Percentiles rank a stretch among this genome's conserved stretches.
phyloP scores from a whole-genome alignment of 2,888 invertebrate genomes.

The Chymomyza procnemis region DNA sequence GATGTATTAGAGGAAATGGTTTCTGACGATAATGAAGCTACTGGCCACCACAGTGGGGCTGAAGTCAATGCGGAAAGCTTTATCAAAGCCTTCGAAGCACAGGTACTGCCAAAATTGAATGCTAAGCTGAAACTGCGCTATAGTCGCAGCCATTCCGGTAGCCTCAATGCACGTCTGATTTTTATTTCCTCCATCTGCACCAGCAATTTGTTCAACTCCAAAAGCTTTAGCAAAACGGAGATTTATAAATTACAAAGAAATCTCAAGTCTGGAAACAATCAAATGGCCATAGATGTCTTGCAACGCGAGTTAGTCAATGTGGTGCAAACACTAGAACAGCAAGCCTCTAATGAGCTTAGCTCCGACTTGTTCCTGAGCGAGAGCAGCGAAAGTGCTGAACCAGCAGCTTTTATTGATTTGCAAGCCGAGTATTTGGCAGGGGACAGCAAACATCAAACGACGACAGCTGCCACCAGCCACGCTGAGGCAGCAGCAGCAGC shows the following conservation, averaged over 20 bases:
- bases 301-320: constrained; percentile 72
- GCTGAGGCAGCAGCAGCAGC: constrained; percentile 31
- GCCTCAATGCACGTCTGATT: constrained; percentile 54
- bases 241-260: constrained; percentile 72
- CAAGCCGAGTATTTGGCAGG: constrained; percentile 21
- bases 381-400: constrained; percentile 40
- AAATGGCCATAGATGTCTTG: constrained; percentile 71
- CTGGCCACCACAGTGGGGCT: constrained; percentile 48
- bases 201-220: constrained; percentile 56
- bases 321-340: constrained; percentile 59
- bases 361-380: neutral
- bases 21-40: constrained; percentile 11
- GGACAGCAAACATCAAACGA: neutral
- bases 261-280: constrained; percentile 67
- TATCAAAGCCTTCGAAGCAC: constrained; percentile 73
- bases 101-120: constrained; percentile 69
- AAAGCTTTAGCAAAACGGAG: constrained; percentile 62
- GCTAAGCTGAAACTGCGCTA: constrained; percentile 59
- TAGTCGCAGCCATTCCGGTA: constrained; percentile 57
- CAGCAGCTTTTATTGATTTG: constrained; percentile 27
- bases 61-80: constrained; percentile 67
- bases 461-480: neutral
- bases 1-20: constrained; percentile 32
- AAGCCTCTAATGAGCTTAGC: constrained; percentile 41
- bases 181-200: constrained; percentile 75